Evolutionary conservation across 2,113 vertebrate genomes (phyloP), one percentile per base, ranked within the genome.

Genomic region (Motacilla alba): DNA sequence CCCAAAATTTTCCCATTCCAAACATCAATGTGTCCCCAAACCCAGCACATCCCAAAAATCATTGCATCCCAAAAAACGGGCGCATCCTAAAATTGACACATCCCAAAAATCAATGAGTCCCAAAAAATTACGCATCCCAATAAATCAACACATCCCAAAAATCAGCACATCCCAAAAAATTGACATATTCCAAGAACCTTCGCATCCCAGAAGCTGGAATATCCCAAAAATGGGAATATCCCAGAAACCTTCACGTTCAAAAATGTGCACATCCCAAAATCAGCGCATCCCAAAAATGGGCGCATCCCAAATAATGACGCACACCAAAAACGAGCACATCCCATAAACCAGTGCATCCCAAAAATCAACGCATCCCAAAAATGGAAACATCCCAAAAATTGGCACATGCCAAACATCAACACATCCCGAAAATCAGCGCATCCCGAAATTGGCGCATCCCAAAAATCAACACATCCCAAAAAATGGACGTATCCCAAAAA

Each of bases 381-480:
- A 33, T 22, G 19, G 31, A 5, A 8, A 6, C 55, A 33, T 58
- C 22, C 50, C 50, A 28, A 23, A 58, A n/a, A n/a, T 3, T 16
- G 2, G 17, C 20, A 6, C 31, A 56, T n/a, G 13, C 20, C 16
- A 52, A 28, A 52, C 28, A 52, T 4, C 35, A 4, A 2, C 13
- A 3, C 22, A 30, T 52, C 7, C 67, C 10, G 5, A 39, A 67
- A 20, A 15, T 1, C 0, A 3, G 7, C 4, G 2, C 18, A 39
- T 52, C 35, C 28, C 15, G 15, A n/a, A 74, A 26, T 47, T 7
- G 0, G 10, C 2, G 3, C 11, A 60, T 39, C 60, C 37, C 59
- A 9, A 18, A 58, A 58, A n/a, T 5, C 20, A 10, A 9, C 56
- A 6, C 28, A 43, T 43, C 28, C 62, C 39, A 41, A 63, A 62